Evolutionary conservation across 2,113 vertebrate genomes (phyloP).

Genomic region (Rhinopomastus cyanomelas): DNA sequence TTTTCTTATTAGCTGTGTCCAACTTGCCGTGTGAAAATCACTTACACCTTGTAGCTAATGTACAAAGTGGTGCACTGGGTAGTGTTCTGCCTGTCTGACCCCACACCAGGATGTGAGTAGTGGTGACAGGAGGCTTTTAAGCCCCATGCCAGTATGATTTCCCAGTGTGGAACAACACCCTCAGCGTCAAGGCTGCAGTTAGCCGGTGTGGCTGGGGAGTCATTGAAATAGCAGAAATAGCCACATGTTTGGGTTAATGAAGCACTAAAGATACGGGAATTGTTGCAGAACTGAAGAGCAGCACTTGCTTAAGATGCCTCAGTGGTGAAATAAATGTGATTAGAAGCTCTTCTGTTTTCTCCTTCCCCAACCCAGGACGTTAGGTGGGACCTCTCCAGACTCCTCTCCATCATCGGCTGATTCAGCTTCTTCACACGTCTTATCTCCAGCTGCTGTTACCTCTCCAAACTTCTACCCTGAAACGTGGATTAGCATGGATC

Average conservation of each 20-base stretch:
- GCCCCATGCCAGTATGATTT: not conserved
- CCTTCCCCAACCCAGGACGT: constrained; percentile 75
- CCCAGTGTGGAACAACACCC: not conserved
- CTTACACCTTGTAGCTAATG: no score
- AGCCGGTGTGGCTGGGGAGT: not conserved
- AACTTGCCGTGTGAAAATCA: not conserved
- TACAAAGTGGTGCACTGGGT: not conserved
- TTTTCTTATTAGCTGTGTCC: not conserved
- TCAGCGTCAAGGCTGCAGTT: not conserved
- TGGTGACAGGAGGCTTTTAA: not conserved
- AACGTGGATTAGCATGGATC: constrained; percentile 94
- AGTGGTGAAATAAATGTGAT: not conserved
- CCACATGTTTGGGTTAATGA: not conserved
- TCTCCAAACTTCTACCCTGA: constrained; percentile 90
- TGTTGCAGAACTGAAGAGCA: not conserved
- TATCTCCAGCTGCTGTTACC: constrained; percentile 81
- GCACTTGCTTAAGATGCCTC: fast-evolving
- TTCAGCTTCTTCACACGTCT: constrained; percentile 53
- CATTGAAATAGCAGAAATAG: not conserved
- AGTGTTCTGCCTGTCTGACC: not conserved
- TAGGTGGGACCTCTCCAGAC: constrained; percentile 78
- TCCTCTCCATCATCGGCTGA: constrained; percentile 69
- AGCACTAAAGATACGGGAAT: not conserved
- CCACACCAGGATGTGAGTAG: not conserved
- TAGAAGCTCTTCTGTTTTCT: not conserved